Evolutionary conservation across 2,797 vertebrate species (phyloP), one percentile per base, ranked within the genome.

Genomic region (Ambastaia sidthimunki): DNA sequence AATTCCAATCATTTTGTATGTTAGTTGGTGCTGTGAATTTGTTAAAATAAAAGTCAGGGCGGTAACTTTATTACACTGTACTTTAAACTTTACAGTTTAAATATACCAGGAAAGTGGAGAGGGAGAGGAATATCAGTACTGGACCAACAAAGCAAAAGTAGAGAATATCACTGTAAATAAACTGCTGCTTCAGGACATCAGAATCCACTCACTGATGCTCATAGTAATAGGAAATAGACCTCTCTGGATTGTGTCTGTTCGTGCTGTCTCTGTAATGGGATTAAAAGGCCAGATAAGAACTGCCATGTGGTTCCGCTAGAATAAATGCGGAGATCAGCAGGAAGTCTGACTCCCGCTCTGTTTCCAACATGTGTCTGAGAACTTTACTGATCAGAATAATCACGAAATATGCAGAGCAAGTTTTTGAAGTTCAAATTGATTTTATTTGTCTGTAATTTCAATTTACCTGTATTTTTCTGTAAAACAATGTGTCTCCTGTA

Each of bases 201-300:
- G 75, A 71, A 73, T 85, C 78, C 81, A 79, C 81, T 90, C 83
- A 86, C 85, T 82, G 80, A 10, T 77, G 71, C 81, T 90, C 83
- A 76, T 71, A 84, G 76, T 82, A 54, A 78, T 44, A 21, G 68
- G 77, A 85, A 86, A 74, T 52, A 31, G 21, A 59, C 12, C 13
- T 77, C 74, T 72, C 80, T 72, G 74, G 74, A 15, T 71, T 72
- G 67, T 25, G 44, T 63, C 55, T 71, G 59, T 63, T 71, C 19
- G 18, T 12, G 0, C 65, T 41, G 41, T 67, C 48, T 52, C 15
- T 13, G 13, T 82, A 72, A 84, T 60, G 52, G 78, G 55, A 85
- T 88, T 82, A 76, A 80, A 78, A 86, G 67, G 84, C 78, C 62
- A 78, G 78, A 60, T 85, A 67, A 55, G 74, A 83, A 74, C 62